These are phyloP conservation scores for Epistrophe eligans DNA, from an alignment of 2,888 invertebrate species.

Conservation along the genomic window DNA sequence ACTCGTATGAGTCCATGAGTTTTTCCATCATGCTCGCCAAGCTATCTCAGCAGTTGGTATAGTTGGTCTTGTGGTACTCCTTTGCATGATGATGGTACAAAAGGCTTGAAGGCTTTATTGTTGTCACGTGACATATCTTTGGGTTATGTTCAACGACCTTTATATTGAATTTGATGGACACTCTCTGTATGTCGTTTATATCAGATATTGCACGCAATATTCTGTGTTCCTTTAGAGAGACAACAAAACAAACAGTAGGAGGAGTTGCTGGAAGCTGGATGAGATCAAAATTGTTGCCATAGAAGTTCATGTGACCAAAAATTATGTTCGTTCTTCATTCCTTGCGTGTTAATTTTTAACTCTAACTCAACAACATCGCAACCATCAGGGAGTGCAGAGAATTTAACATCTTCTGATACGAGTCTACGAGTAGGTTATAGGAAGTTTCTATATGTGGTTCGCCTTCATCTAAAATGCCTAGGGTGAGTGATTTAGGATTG, in stretches of 20 bases:
- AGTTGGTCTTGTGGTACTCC: neutral
- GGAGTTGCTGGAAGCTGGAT: constrained; percentile 28
- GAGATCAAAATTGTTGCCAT: constrained; percentile 25
- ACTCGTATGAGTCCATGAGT: neutral
- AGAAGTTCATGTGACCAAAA: constrained; percentile 46
- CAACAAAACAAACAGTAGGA: constrained; percentile 18
- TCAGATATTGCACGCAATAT: constrained; percentile 72
- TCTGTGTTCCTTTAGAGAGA: constrained; percentile 13
- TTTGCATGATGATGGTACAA: constrained; percentile 36
- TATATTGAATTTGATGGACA: constrained; percentile 68
- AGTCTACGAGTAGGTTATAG: neutral
- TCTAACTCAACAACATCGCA: constrained; percentile 5
- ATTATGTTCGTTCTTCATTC: constrained; percentile 19
- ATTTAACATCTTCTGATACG: constrained; percentile 25
- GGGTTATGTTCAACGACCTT: constrained; percentile 72
- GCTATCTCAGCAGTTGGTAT: neutral
- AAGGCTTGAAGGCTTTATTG: constrained; percentile 31
- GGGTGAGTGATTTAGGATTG: constrained; percentile 70
- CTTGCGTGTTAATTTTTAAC: constrained; percentile 54
- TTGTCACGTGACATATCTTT: constrained; percentile 67
- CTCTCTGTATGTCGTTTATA: constrained; percentile 64
- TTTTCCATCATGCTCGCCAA: constrained; percentile 27
- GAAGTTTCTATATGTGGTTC: constrained; percentile 11
- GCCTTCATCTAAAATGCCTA: constrained; percentile 27
- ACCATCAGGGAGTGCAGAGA: constrained; percentile 24